Conservation (phyloP, 2,797 vertebrate genomes). For the Cuniculus paca region DNA sequence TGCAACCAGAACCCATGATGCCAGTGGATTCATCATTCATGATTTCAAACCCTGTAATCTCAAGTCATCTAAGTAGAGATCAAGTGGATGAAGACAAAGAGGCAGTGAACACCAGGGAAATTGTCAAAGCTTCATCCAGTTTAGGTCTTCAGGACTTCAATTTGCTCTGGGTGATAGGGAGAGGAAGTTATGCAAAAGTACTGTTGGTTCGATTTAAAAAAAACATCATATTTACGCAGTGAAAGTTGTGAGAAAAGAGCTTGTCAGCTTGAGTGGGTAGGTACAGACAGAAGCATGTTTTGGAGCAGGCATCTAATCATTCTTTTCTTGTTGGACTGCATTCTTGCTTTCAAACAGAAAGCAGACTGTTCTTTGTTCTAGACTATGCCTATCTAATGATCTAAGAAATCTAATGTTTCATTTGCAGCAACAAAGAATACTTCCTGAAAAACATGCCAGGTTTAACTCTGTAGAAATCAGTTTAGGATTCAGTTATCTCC, state of each 20-base stretch:
- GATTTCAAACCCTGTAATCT: background rate
- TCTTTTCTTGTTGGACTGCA: background rate
- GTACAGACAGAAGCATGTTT: background rate
- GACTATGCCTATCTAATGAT: background rate
- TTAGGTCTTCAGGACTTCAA: background rate
- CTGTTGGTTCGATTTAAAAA: background rate
- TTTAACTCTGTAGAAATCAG: background rate
- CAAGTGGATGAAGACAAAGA: background rate
- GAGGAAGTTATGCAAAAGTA: background rate
- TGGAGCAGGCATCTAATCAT: background rate
- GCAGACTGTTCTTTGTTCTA: background rate
- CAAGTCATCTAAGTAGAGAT: background rate
- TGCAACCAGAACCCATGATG: background rate
- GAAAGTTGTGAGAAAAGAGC: background rate
- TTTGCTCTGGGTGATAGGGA: background rate
- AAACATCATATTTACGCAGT: background rate
- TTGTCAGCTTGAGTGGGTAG: background rate
- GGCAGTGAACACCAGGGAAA: background rate
- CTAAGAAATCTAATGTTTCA: background rate
- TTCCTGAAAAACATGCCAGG: background rate
- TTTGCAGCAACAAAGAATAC: background rate
- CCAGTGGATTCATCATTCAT: background rate
- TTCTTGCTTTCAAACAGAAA: background rate
- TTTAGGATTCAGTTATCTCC: background rate
- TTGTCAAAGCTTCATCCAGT: background rate